Percentiles rank a stretch among this genome's conserved stretches.
These are phyloP conservation scores for Drepanosiphum platanoidis DNA, from an alignment of 2,888 invertebrate genomes.

Conservation along the genomic window DNA sequence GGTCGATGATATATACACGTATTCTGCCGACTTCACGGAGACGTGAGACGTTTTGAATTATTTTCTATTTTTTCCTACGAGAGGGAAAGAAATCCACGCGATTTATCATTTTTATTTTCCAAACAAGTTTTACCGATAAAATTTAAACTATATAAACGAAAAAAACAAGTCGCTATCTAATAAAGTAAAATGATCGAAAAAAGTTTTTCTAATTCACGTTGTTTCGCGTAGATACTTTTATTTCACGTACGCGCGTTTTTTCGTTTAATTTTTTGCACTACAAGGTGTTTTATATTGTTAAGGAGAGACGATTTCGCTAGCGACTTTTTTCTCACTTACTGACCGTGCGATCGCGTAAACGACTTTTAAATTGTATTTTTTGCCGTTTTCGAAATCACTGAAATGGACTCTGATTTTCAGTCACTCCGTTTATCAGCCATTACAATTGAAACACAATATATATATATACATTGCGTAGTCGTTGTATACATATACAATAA, in stretches of 20 bases:
- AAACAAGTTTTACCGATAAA: neutral
- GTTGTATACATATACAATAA: neutral
- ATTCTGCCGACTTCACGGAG: neutral
- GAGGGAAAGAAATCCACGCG: neutral
- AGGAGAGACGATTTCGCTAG: neutral
- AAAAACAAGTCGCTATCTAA: neutral
- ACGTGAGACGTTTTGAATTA: neutral
- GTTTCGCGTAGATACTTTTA: neutral
- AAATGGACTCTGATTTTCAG: neutral
- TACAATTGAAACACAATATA: neutral
- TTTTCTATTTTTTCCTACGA: neutral
- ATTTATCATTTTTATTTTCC: neutral
- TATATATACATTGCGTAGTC: too few species aligned
- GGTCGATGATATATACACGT: neutral
- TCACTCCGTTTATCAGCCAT: neutral
- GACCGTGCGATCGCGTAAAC: neutral
- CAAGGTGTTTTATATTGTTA: too few species aligned
- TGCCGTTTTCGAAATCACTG: neutral
- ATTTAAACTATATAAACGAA: neutral
- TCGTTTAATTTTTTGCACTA: too few species aligned
- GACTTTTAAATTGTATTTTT: neutral
- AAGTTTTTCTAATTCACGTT: neutral
- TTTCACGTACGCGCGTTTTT: neutral
- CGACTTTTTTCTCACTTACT: neutral
- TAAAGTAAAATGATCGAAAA: neutral